Evolutionary conservation across 2,113 vertebrate genomes (phyloP), one percentile per base, ranked within the genome.

Genomic region (Microcebus ravelobensis): DNA sequence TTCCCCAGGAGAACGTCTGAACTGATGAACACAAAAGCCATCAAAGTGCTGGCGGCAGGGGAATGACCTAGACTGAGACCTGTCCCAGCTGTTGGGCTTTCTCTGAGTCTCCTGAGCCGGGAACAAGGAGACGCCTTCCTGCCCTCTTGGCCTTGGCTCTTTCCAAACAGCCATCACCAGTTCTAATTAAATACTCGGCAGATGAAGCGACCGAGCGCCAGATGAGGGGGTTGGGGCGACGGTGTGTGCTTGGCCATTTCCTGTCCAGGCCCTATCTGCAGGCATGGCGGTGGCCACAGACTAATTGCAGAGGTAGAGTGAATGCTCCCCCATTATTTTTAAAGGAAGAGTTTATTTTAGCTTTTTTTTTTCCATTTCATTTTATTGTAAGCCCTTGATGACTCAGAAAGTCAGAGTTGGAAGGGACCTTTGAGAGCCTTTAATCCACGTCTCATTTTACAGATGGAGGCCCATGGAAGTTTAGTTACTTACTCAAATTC

Each of bases 151-250:
- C 94, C 94, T 91, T 52, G 65, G 80, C 85, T 94, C 61, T 82
- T 76, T 95, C 79, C 68, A 88, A 87, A 82, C 83, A 91, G 88
- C 91, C 91, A 45, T 91, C 55, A 73, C 94, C 83, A 97, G 65
- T 87, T 95, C 91, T 95, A 94, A 96, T 96, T 90, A 96, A 97
- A 97, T 87, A 52, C 94, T 96, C 91, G 61, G 85, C 61, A 94
- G 91, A 96, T 91, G 79, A 92, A 93, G 63, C 63, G 81, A 65
- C 36, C 0, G 0, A n/a, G 23, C 1, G 21, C 96, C 86, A 93
- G 94, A 94, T 18, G 52, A 76, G 71, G 79, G 65, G 18, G 20
- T 27, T 3, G 65, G 91, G 85, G 29, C 39, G 8, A 15, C 21
- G 23, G 65, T 31, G 57, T 13, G 83, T 20, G 15, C 79, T 34